Evolutionary conservation across 1,140 invertebrate genomes (phyloP).

Genomic region (Scaptomyza pallida): DNA sequence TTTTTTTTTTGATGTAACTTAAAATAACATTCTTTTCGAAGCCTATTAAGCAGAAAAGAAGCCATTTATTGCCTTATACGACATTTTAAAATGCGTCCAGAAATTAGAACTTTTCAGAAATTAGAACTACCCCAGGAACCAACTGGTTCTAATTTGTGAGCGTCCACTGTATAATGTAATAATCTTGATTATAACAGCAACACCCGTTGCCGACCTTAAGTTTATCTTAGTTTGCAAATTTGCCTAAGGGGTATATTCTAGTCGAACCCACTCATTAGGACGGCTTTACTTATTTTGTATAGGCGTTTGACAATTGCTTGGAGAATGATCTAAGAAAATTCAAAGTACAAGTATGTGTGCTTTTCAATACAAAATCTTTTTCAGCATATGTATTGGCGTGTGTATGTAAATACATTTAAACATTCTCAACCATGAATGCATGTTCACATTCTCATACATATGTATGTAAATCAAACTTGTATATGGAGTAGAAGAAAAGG

Average conservation of each 20-base stretch:
- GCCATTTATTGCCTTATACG: too few relatives aligned
- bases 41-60: too few relatives aligned
- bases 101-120: too few relatives aligned
- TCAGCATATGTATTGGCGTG: slow-evolving; percentile 20
- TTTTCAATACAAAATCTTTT: slow-evolving; percentile 32
- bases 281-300: slow-evolving; percentile 3
- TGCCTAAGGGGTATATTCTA: slow-evolving; percentile 6
- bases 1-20: too few relatives aligned
- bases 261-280: neutral
- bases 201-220: neutral
- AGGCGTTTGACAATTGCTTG: slow-evolving; percentile 26
- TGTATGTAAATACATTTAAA: slow-evolving; percentile 42
- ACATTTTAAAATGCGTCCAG: too few relatives aligned
- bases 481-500: slow-evolving; percentile 42
- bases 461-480: slow-evolving; percentile 23
- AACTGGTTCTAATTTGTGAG: too few relatives aligned
- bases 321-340: slow-evolving; percentile 60
- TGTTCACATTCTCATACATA: slow-evolving; percentile 15
- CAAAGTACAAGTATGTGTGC: slow-evolving; percentile 59
- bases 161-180: too few relatives aligned
- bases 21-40: too few relatives aligned
- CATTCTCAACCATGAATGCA: slow-evolving; percentile 4
- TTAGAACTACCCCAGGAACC: too few relatives aligned
- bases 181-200: too few relatives aligned
- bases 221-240: neutral